Evolutionary conservation across 1,140 invertebrate species (phyloP).

Genomic region (Drosophila navojoa): DNA sequence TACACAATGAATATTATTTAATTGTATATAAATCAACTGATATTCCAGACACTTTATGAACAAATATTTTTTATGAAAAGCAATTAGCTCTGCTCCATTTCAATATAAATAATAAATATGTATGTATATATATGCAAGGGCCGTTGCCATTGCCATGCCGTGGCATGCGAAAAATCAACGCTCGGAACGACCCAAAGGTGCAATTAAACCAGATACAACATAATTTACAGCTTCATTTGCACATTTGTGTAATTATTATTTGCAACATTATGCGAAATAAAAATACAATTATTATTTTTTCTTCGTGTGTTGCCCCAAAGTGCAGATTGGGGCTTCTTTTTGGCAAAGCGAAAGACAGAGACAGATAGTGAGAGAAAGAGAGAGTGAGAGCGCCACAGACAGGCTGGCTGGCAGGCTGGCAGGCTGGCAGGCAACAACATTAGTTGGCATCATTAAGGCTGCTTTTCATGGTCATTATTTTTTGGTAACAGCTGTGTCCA

Average conservation of each 20-base stretch:
- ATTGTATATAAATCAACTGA: conserved; percentile 16
- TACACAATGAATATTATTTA: background rate
- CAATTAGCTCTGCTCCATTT: conserved; percentile 8
- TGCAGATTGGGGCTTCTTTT: too few relatives aligned
- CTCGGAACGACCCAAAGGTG: conserved; percentile 55
- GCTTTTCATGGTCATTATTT: conserved; percentile 84
- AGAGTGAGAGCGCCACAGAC: conserved; percentile 20
- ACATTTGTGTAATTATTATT: conserved; percentile 84
- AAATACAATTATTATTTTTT: conserved; percentile 81
- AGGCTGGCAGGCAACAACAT: conserved; percentile 60
- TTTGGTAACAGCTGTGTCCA: conserved; percentile 82
- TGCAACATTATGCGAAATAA: conserved; percentile 81
- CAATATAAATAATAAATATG: conserved; percentile 18
- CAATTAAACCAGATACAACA: conserved; percentile 77
- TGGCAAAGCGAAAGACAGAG: too few relatives aligned
- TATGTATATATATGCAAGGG: too few relatives aligned
- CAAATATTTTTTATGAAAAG: background rate
- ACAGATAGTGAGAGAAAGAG: too few relatives aligned
- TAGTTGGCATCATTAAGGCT: conserved; percentile 84
- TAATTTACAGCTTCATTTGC: conserved; percentile 84
- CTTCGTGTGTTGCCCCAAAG: conserved; percentile 42
- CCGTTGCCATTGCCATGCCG: too few relatives aligned
- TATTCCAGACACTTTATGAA: background rate
- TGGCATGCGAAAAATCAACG: conserved; percentile 49
- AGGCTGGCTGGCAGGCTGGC: background rate